Evolutionary conservation across 2,888 invertebrate species (phyloP).

Genomic region (Cephus pulcher): DNA sequence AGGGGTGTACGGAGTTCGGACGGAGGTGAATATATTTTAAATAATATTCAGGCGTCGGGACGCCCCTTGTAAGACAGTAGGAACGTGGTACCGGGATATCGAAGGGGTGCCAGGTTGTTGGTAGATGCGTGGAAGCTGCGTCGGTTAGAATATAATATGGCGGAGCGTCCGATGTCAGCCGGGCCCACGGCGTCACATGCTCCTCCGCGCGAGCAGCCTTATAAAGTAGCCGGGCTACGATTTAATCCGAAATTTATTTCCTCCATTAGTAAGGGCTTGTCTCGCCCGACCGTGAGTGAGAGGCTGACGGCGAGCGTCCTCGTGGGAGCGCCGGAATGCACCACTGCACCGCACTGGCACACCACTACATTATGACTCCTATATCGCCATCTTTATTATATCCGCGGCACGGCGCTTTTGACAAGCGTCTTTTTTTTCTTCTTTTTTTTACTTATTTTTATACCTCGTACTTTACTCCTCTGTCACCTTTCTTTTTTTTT

Average conservation of each 20-base stretch:
- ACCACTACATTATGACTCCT: constrained; percentile 60
- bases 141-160: neutral
- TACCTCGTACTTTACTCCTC: constrained; percentile 21
- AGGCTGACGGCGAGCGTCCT: constrained; percentile 57
- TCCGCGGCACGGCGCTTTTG: constrained; percentile 51
- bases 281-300: constrained; percentile 61
- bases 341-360: constrained; percentile 39
- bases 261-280: constrained; percentile 67
- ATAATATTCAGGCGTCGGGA: no score
- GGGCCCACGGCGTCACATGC: constrained; percentile 49
- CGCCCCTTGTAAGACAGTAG: no score
- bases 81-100: no score
- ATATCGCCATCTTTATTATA: constrained; percentile 66
- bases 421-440: constrained; percentile 46
- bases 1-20: no score
- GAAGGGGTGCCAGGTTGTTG: no score
- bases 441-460: neutral
- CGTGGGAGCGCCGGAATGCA: constrained; percentile 59
- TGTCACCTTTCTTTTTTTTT: neutral
- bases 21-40: no score
- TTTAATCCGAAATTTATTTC: constrained; percentile 67
- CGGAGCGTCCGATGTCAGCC: constrained; percentile 40
- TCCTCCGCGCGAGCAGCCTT: constrained; percentile 54
- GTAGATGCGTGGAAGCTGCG: no score
- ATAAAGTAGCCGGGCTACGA: constrained; percentile 66